Evolutionary conservation across 2,797 vertebrate species (phyloP), one percentile per base, ranked within the genome.

Genomic region (Oreonectes daqikongensis): DNA sequence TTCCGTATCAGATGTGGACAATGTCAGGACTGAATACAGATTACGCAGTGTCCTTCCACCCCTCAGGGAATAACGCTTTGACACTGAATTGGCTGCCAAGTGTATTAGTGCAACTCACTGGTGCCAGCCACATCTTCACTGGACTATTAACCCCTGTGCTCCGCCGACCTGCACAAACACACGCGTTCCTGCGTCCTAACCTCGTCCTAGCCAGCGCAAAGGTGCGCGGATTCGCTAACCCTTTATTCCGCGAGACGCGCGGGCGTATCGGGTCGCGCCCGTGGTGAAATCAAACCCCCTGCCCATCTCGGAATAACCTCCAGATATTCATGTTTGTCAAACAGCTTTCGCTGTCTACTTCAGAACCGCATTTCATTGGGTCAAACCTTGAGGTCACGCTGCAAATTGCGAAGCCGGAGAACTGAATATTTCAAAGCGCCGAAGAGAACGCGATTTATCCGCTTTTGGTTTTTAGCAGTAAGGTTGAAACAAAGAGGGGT

Each of bases 1-100:
- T 99, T 96, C 96, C 97, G 94, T 99, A 98, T 98, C 97, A 98
- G 96, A 96, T 98, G 95, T 95, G 96, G 95, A 97, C 97, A 99
- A 98, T 99, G 97, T 99, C 97, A 99, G 95, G 94, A 94, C 96
- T 99, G 97, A 95, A 99, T 99, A 98, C 96, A 97, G 96, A 99
- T 96, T 95, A 99, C 96, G 92, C 92, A 88, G 92, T 97, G 96
- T 97, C 96, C 96, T 99, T 98, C 96, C 94, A 94, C 95, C 95
- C 94, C 87, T 91, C 80, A 91, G 94, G 92, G 94, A 95, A 92
- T 94, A 92, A 95, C 93, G 94, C 92, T 93, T 94, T 89, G 93
- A 96, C 95, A 95, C 94, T 91, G 94, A 92, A 92, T 91, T 92
- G 89, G 91, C 94, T 95, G 95, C 94, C 95, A 92, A 91, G 90